These are phyloP conservation scores for Dendrocopos noguchii DNA, from an alignment of 2,113 vertebrate genomes.

Conservation along the genomic window DNA sequence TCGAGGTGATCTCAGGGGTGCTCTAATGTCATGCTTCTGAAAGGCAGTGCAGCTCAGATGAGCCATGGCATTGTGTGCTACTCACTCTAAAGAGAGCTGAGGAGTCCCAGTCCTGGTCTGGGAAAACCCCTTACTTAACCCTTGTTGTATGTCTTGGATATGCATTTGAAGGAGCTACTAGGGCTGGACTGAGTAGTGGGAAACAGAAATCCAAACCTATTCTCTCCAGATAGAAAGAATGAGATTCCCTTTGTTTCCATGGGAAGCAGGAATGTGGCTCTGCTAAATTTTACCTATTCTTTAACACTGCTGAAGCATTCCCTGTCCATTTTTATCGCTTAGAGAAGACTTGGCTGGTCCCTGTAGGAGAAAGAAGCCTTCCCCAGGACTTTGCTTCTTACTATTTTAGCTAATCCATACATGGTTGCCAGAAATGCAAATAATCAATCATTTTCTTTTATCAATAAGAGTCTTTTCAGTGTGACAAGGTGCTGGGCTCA, in stretches of 20 bases:
- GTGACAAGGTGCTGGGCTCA: constrained; percentile 11
- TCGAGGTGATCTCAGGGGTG: neutral
- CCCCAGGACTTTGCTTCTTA: neutral
- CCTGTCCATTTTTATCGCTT: neutral
- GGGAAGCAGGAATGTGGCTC: neutral
- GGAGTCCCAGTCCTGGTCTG: neutral
- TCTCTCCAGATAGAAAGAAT: neutral
- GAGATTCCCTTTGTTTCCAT: neutral
- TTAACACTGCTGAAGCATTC: neutral
- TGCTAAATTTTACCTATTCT: neutral
- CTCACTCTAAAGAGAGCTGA: neutral
- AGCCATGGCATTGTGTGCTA: neutral
- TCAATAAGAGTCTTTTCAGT: neutral
- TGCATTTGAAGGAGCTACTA: neutral
- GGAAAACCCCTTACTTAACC: neutral
- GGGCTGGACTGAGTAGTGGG: rapidly evolving
- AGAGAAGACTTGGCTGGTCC: neutral
- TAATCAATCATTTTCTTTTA: neutral
- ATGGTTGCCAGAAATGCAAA: neutral
- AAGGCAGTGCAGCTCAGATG: neutral
- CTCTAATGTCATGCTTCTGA: neutral
- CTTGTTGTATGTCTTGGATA: neutral
- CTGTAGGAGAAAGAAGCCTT: neutral
- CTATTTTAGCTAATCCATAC: neutral
- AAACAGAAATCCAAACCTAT: neutral